A percentile compares a stretch with the other conserved stretches of the same genome.
phyloP scores from a whole-genome alignment of 2,888 invertebrate species.

The Oligia latruncula region DNA sequence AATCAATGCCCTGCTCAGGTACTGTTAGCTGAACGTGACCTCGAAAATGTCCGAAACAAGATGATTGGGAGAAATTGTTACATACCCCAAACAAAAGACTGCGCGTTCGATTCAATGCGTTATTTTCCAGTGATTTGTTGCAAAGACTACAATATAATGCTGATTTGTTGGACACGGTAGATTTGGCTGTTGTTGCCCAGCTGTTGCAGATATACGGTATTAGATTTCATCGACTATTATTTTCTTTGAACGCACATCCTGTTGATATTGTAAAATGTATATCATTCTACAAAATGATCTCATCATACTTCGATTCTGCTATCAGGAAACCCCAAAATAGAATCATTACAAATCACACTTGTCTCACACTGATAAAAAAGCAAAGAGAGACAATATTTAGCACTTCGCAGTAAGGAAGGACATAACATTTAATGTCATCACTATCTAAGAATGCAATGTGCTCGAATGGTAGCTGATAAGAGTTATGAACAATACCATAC shows the following conservation, averaged over 20 bases:
- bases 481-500: conserved; percentile 68
- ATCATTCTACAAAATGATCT: background rate
- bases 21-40: conserved; percentile 72
- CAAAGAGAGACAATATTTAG: conserved; percentile 8
- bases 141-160: too few species aligned
- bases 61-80: conserved; percentile 65
- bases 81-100: conserved; percentile 56
- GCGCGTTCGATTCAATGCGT: conserved; percentile 29
- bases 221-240: background rate
- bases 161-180: conserved; percentile 8
- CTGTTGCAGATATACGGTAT: background rate
- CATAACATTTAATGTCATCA: conserved; percentile 32
- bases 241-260: background rate
- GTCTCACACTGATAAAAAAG: conserved; percentile 3
- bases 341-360: conserved; percentile 18
- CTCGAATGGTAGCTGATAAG: conserved; percentile 71
- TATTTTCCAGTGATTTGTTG: conserved; percentile 20
- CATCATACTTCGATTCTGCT: background rate
- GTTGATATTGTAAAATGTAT: background rate
- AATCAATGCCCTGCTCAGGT: conserved; percentile 59
- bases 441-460: conserved; percentile 62
- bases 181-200: conserved; percentile 19
- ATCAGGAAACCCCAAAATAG: background rate
- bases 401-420: conserved; percentile 21
- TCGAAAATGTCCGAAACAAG: conserved; percentile 69